These are phyloP conservation scores for Tachuris rubrigastra DNA, from an alignment of 2,113 vertebrate genomes.

Conservation along the genomic window DNA sequence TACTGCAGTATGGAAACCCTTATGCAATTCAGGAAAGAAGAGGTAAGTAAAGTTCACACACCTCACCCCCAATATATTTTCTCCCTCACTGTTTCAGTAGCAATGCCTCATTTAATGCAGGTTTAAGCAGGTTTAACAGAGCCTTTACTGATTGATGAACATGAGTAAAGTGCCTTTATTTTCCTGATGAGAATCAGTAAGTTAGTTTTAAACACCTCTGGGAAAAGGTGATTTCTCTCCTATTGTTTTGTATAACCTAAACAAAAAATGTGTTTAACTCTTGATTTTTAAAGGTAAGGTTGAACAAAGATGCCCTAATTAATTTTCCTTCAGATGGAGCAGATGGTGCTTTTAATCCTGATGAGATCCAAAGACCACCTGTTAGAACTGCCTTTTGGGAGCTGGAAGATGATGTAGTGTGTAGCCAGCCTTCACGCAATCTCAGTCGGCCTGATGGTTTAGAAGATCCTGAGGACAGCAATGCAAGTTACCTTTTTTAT, in stretches of 20 bases:
- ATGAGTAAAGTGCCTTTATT: neutral
- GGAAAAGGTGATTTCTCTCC: neutral
- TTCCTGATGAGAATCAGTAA: neutral
- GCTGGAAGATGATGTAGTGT: slow-evolving; percentile 90
- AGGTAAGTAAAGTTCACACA: slow-evolving; percentile 68
- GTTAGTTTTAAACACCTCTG: neutral
- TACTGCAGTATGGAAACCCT: slow-evolving; percentile 92
- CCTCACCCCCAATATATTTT: neutral
- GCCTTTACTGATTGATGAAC: neutral
- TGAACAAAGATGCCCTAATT: neutral
- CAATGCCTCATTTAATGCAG: neutral
- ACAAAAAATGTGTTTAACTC: neutral
- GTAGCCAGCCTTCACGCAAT: slow-evolving; percentile 94
- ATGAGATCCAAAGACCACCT: slow-evolving; percentile 90
- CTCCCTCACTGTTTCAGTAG: neutral
- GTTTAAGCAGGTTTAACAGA: neutral
- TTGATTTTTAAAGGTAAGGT: neutral
- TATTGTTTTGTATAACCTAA: neutral
- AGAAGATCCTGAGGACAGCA: slow-evolving; percentile 88
- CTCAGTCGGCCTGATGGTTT: slow-evolving; percentile 91
- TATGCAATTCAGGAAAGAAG: slow-evolving; percentile 83
- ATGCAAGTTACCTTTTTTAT: slow-evolving; percentile 56
- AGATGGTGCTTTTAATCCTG: slow-evolving; percentile 90
- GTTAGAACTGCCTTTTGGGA: slow-evolving; percentile 86
- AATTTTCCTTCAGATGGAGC: slow-evolving; percentile 81